Evolutionary conservation across 1,140 invertebrate genomes (phyloP), one percentile per base, ranked within the genome.

Genomic region (Heliconius himera): DNA sequence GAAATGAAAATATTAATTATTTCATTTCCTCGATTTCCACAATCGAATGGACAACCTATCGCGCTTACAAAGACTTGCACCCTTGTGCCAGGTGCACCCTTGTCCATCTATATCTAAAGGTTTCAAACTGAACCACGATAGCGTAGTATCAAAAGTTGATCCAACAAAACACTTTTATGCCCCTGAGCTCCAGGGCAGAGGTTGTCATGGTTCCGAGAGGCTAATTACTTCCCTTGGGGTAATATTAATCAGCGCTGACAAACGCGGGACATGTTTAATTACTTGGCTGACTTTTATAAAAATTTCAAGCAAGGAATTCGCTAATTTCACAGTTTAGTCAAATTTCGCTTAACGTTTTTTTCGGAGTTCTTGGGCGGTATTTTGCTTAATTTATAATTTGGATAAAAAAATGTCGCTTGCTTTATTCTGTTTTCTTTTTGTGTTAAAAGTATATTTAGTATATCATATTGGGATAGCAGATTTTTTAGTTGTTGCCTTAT

Each of bases 281-380:
- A 66, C 60, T 66, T 66, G 60, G 60, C 60, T 66, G 60, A 66
- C 60, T 66, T 66, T 66, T 66, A 66, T 66, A 66, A 66, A 66
- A 26, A 26, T 66, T 66, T 66, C 11, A 66, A 29, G 22, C 22
- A 29, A 66, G 13, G 26, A 66, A 26, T 66, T 66, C 60, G 60
- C 26, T 13, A 66, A 66, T 66, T 66, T 66, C 60, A 66, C 29
- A 66, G 60, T 66, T 66, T 66, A 29, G 60, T 66, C 22, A 66
- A 72, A 72, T 74, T 74, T 46, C 46, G 73, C n/a, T 26, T 74
- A 49, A 74, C 13, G 46, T 82, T 79, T 60, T 36, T 56, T 16
- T 26, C 8, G 0, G 26, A 66, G 22, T 66, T 66, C 29, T 66
- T 16, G 3, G 11, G 29, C 26, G 60, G 11, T 66, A 29, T 66